A percentile compares a stretch with the other conserved stretches of the same genome.
Conservation (phyloP, 2,888 invertebrate genomes). For the Drosophila parthenogenetica region DNA sequence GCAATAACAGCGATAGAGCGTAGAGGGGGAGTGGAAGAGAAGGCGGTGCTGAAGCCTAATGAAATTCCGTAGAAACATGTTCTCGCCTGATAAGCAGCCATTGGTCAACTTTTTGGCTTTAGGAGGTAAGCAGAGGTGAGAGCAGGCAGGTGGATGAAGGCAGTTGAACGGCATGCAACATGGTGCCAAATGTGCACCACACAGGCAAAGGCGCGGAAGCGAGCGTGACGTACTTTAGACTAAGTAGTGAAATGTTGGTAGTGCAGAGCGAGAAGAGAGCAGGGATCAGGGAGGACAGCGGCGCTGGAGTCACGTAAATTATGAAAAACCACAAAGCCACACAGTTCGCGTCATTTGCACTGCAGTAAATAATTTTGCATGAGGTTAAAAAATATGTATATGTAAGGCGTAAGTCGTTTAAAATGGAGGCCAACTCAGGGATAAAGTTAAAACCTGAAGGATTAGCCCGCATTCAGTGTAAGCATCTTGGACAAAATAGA, state of each 20-base stretch:
- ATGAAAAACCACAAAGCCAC: constrained; percentile 61
- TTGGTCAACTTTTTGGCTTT: constrained; percentile 66
- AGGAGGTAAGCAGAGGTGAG: constrained; percentile 3
- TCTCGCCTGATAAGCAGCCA: constrained; percentile 82
- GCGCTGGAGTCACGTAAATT: constrained; percentile 45
- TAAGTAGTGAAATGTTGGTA: background rate
- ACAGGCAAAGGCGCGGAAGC: constrained; percentile 67
- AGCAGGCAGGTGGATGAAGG: background rate
- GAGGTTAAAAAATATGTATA: constrained; percentile 14
- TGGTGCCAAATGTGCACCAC: constrained; percentile 68
- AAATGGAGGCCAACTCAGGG: constrained; percentile 13
- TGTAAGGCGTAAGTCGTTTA: constrained; percentile 6
- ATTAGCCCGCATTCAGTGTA: constrained; percentile 30
- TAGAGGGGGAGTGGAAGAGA: background rate
- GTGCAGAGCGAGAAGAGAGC: background rate
- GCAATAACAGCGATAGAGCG: constrained; percentile 26
- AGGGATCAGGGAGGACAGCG: background rate
- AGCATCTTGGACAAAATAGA: constrained; percentile 34
- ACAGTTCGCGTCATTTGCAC: constrained; percentile 68
- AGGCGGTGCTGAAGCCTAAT: constrained; percentile 46
- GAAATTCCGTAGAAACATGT: constrained; percentile 81
- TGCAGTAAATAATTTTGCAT: constrained; percentile 70
- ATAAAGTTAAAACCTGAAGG: constrained; percentile 26
- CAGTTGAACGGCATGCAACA: constrained; percentile 56
- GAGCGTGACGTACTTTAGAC: constrained; percentile 60